Conservation (phyloP, 2,113 vertebrate species). For the Potamarius usumacintae region DNA sequence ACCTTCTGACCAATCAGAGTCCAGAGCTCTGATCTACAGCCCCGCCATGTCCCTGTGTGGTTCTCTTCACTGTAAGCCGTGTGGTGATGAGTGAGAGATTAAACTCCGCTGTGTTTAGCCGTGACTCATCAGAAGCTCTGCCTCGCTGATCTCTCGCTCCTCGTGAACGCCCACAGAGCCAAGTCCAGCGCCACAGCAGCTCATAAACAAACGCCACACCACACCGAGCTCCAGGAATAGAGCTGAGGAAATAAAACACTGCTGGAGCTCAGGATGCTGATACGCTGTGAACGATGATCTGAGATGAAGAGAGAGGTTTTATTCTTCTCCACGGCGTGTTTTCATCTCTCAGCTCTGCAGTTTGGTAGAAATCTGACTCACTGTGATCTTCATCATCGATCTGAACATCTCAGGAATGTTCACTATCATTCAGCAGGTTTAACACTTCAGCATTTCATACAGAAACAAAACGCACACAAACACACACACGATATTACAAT, state of each 20-base stretch:
- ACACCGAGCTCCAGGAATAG: not conserved
- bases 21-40: not conserved
- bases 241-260: not conserved
- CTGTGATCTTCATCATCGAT: not conserved
- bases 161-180: not conserved
- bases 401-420: not conserved
- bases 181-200: not conserved
- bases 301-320: not conserved
- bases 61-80: not conserved
- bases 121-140: slow-evolving; percentile 1
- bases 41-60: not conserved
- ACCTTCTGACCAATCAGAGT: not conserved
- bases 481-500: no score
- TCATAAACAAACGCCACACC: not conserved
- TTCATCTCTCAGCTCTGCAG: slow-evolving; percentile 1
- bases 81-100: not conserved
- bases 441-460: not conserved
- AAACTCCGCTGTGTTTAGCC: not conserved
- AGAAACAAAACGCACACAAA: not conserved
- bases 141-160: not conserved
- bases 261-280: not conserved
- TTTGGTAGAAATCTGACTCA: not conserved
- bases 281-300: not conserved
- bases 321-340: not conserved
- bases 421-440: not conserved